These are phyloP conservation scores for Stichodactyla helianthus DNA, from an alignment of 64 coral and sea anemone species.

Conservation along the genomic window DNA sequence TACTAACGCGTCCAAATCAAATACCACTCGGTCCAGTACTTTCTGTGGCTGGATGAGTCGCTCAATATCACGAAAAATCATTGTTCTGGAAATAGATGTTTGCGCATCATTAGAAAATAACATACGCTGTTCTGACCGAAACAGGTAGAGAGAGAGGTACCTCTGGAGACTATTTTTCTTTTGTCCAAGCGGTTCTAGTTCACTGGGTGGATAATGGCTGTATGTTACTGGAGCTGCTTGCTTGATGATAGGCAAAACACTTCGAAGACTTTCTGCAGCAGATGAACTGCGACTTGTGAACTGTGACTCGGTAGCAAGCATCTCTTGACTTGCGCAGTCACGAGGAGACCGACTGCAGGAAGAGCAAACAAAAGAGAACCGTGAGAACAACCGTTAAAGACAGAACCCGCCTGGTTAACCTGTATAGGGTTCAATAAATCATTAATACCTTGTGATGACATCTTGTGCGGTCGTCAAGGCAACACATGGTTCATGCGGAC, in stretches of 20 bases:
- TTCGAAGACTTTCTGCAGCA: neutral
- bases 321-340: neutral
- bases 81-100: constrained; percentile 50
- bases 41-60: constrained; percentile 74
- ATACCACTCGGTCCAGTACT: constrained; percentile 71
- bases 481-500: neutral
- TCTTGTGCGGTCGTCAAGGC: neutral
- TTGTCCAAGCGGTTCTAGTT: constrained; percentile 56
- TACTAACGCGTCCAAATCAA: constrained; percentile 60
- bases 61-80: constrained; percentile 86
- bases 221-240: constrained; percentile 53
- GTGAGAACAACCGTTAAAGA: too few species aligned
- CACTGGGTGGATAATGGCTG: constrained; percentile 68
- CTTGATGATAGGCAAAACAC: constrained; percentile 66
- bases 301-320: neutral
- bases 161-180: constrained; percentile 80
- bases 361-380: neutral
- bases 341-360: neutral
- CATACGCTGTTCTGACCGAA: neutral
- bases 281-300: constrained; percentile 7
- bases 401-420: neutral
- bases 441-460: neutral
- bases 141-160: constrained; percentile 10
- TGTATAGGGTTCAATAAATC: neutral
- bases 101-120: neutral